phyloP scores from a whole-genome alignment of 2,797 vertebrate genomes.

The Vipera latastei region DNA sequence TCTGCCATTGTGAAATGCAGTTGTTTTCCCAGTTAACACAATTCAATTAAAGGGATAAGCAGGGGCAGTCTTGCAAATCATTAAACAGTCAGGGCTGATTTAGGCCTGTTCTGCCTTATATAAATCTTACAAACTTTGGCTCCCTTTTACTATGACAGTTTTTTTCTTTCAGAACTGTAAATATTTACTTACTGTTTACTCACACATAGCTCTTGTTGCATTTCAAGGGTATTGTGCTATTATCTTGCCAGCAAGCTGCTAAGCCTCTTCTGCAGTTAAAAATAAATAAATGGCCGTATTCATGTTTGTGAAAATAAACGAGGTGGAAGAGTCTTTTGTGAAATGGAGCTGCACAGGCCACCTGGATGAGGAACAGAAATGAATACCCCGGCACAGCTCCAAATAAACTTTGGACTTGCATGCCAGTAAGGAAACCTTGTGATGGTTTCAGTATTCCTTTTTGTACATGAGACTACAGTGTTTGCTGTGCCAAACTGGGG shows the following conservation, averaged over 20 bases:
- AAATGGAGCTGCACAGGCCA: not conserved
- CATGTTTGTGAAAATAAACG: not conserved
- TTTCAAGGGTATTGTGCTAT: fast-evolving
- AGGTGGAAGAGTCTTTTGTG: not conserved
- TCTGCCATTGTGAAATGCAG: not conserved
- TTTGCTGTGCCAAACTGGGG: not conserved
- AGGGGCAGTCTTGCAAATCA: not conserved
- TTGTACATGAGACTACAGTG: not conserved
- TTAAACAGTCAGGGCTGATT: not conserved
- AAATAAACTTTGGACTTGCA: not conserved
- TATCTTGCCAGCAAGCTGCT: not conserved
- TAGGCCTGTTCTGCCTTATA: not conserved
- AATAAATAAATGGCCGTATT: not conserved
- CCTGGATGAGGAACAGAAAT: not conserved
- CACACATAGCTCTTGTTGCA: not conserved
- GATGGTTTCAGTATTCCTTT: not conserved
- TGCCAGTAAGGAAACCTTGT: not conserved
- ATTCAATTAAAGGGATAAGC: not conserved
- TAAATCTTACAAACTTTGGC: not conserved
- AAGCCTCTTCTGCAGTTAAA: not conserved
- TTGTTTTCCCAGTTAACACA: not conserved
- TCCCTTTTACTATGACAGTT: not conserved
- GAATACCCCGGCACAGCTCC: not conserved
- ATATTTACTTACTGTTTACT: not conserved
- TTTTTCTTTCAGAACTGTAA: not conserved